phyloP scores from a whole-genome alignment of 2,888 invertebrate species.

The Choreutis nemorana region DNA sequence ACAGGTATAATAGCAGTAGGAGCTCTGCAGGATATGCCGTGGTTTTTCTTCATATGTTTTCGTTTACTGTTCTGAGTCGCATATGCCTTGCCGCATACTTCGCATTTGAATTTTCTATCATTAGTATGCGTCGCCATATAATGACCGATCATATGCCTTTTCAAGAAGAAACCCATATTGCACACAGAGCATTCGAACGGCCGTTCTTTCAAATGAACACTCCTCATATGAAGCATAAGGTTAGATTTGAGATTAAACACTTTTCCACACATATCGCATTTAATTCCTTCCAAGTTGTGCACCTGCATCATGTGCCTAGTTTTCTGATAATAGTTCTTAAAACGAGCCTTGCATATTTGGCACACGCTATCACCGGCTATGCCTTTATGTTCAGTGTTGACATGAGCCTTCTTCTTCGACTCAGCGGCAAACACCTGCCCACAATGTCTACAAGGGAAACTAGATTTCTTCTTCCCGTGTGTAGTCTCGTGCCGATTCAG shows the following conservation, averaged over 20 bases:
- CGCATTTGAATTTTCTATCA: slow-evolving; percentile 65
- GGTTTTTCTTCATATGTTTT: slow-evolving; percentile 55
- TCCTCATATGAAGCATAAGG: slow-evolving; percentile 44
- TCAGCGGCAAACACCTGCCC: slow-evolving; percentile 43
- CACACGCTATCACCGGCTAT: slow-evolving; percentile 54
- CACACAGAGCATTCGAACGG: slow-evolving; percentile 53
- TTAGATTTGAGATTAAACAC: slow-evolving; percentile 53
- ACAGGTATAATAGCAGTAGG: too few relatives aligned
- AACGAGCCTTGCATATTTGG: slow-evolving; percentile 50
- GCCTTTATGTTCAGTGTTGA: slow-evolving; percentile 48
- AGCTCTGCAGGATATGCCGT: slow-evolving; percentile 38
- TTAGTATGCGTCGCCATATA: slow-evolving; percentile 56
- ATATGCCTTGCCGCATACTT: slow-evolving; percentile 66
- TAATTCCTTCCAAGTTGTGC: slow-evolving; percentile 47
- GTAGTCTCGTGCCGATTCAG: slow-evolving; percentile 46
- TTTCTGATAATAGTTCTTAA: slow-evolving; percentile 56
- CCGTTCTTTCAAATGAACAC: slow-evolving; percentile 48
- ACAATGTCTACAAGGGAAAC: slow-evolving; percentile 43
- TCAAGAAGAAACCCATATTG: slow-evolving; percentile 52
- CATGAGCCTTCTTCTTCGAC: slow-evolving; percentile 49
- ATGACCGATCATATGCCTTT: slow-evolving; percentile 54
- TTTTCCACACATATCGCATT: slow-evolving; percentile 49
- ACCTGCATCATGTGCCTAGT: slow-evolving; percentile 53
- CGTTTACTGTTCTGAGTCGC: slow-evolving; percentile 48
- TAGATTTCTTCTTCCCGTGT: slow-evolving; percentile 45